Percentiles rank a stretch among this genome's conserved stretches.
Conservation (phyloP, 1,140 invertebrate species). For the Procambarus virginalis region DNA sequence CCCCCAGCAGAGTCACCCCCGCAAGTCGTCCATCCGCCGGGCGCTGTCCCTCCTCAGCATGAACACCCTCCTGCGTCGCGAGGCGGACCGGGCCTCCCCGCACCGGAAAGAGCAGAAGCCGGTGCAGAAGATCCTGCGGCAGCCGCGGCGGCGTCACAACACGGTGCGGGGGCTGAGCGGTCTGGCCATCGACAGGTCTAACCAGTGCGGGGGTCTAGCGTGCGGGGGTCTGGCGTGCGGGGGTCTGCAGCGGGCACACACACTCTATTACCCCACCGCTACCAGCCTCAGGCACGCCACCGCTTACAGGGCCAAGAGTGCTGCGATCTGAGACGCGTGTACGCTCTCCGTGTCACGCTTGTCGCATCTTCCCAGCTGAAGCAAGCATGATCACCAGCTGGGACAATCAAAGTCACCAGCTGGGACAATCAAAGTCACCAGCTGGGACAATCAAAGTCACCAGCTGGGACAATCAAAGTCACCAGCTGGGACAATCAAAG, state of each 20-base stretch:
- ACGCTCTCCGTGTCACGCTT: too few species aligned
- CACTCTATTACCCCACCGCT: constrained; percentile 55
- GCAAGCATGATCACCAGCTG: too few species aligned
- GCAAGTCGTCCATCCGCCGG: constrained; percentile 40
- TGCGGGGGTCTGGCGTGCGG: background rate
- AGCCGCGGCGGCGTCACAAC: constrained; percentile 60
- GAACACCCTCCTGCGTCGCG: constrained; percentile 5
- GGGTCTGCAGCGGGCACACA: constrained; percentile 29
- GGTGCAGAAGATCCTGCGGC: constrained; percentile 56
- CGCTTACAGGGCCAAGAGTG: too few species aligned
- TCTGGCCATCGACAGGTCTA: constrained; percentile 44
- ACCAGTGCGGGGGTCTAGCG: background rate
- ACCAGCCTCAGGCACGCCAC: constrained; percentile 15
- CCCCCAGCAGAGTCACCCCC: background rate
- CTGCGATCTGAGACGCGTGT: background rate
- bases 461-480: too few species aligned
- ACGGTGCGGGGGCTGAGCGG: constrained; percentile 57
- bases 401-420: too few species aligned
- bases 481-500: too few species aligned
- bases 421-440: too few species aligned
- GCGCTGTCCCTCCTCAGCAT: constrained; percentile 53
- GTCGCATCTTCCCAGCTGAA: too few species aligned
- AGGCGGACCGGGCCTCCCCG: background rate
- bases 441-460: too few species aligned
- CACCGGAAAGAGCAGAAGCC: constrained; percentile 44